Conservation (phyloP, 2,888 invertebrate species). For the Pristionchus exspectatus region DNA sequence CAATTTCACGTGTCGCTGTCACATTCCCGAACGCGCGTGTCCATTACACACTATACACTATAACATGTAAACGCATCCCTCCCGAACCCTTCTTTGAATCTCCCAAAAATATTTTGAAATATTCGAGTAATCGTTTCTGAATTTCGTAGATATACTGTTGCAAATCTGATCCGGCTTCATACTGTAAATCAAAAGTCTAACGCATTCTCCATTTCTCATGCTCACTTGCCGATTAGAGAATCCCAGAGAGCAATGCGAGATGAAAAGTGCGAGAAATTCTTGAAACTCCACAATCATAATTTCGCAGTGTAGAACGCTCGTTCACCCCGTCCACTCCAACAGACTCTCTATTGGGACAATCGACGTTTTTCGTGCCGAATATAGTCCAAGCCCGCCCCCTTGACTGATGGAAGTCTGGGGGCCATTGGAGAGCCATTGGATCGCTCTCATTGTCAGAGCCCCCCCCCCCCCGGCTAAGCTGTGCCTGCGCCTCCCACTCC, state of each 20-base stretch:
- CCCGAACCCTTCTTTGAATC: background rate
- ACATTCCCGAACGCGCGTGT: background rate
- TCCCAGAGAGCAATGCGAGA: no score
- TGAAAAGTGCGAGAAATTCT: no score
- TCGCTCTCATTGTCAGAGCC: background rate
- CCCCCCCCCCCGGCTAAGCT: background rate
- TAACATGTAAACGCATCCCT: background rate
- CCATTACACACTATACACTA: background rate
- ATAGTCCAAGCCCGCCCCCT: background rate
- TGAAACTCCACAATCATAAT: background rate
- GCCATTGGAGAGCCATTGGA: background rate
- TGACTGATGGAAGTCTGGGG: background rate
- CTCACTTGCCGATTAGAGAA: no score
- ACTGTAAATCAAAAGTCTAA: no score
- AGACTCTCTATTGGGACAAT: background rate
- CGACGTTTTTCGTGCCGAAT: background rate
- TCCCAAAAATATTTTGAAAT: background rate
- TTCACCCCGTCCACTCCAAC: background rate
- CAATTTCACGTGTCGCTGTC: background rate
- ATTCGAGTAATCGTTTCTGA: no score
- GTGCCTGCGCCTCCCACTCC: background rate
- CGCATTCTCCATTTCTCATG: no score
- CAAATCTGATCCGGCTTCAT: no score
- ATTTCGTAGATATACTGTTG: no score
- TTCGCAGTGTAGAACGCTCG: background rate